Percentiles rank a stretch among this genome's conserved stretches.
phyloP scores from a whole-genome alignment of 1,140 invertebrate genomes.

The Neodiprion lecontei region DNA sequence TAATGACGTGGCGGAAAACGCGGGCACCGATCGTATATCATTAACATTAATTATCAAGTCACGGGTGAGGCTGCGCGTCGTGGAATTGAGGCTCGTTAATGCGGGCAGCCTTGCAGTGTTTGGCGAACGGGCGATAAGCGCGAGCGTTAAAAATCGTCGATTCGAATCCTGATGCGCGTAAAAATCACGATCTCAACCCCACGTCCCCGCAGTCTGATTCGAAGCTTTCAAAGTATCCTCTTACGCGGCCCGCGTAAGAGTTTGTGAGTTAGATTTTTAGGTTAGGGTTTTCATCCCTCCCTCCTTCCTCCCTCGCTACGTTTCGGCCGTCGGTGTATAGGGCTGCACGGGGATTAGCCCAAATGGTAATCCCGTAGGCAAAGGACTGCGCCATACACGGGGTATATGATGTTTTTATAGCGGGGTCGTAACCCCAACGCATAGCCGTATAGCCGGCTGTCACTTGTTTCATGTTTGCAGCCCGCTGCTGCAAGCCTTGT shows the following conservation, averaged over 20 bases:
- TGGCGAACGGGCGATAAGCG: neutral
- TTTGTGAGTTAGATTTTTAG: conserved; percentile 33
- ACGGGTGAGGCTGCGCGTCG: neutral
- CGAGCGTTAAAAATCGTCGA: neutral
- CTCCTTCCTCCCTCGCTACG: neutral
- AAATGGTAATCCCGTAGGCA: conserved; percentile 60
- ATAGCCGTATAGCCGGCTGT: conserved; percentile 28
- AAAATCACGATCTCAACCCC: too few relatives aligned
- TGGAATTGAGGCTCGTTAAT: neutral
- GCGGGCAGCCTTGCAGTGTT: neutral
- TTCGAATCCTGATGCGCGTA: neutral
- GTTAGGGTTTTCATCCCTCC: conserved; percentile 51
- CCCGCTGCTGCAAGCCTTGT: conserved; percentile 39
- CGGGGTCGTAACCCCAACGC: conserved; percentile 41
- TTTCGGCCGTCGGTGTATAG: conserved; percentile 14
- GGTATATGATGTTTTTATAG: conserved; percentile 55
- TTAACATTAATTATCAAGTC: conserved; percentile 34
- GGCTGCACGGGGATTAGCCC: conserved; percentile 46
- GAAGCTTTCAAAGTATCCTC: conserved; percentile 49
- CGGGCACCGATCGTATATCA: conserved; percentile 31
- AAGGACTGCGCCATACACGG: conserved; percentile 44
- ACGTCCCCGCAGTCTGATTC: conserved; percentile 25
- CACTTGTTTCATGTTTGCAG: conserved; percentile 59
- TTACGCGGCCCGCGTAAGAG: conserved; percentile 22
- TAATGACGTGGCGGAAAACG: conserved; percentile 39